Evolutionary conservation across 2,797 vertebrate species (phyloP), one percentile per base, ranked within the genome.

Genomic region (Tadarida brasiliensis): DNA sequence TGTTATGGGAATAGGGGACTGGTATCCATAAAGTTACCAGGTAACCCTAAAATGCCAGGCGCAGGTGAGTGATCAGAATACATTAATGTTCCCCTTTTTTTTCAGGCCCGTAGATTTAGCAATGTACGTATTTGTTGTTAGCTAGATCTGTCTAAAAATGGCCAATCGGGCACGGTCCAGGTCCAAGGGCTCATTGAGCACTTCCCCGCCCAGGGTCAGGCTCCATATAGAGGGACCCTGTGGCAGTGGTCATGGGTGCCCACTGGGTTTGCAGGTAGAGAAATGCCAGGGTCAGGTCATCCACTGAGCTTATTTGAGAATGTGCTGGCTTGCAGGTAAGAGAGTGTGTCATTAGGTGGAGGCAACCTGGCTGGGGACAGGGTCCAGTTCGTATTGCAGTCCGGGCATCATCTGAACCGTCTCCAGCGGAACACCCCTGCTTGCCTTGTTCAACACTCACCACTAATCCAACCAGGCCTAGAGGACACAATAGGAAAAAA

Each of bases 371-470:
- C 0, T 3, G 9, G 51, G 76, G 30, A 57, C 8, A 14, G 33
- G 28, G 12, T 84, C 16, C 5, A 0, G 17, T 51, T 33, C 11
- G 2, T 1, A 0, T 5, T 16, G 2, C 2, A 30, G 49, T 24
- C 0, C 0, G n/a, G 2, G 1, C 0, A 0, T 5, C 24, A 14
- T 11, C 16, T 56, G 14, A 49, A 19, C 8, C 2, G 2, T 1
- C 2, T 33, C 10, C 76, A 3, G 26, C 3, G 0, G 70, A 39
- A 35, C 14, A 5, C 1, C 0, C 26, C 51, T 59, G 12, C 17
- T 28, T 5, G 12, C 15, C 19, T 35, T 65, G 33, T 33, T 24
- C 74, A 24, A 15, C 0, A 1, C 17, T 70, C 22, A 16, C 11
- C n/a, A 0, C 33, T 7, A 7, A 17, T 4, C 7, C 9, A 15